Evolutionary conservation across 2,797 vertebrate species (phyloP), one percentile per base, ranked within the genome.

Genomic region (Apodemus agrarius): DNA sequence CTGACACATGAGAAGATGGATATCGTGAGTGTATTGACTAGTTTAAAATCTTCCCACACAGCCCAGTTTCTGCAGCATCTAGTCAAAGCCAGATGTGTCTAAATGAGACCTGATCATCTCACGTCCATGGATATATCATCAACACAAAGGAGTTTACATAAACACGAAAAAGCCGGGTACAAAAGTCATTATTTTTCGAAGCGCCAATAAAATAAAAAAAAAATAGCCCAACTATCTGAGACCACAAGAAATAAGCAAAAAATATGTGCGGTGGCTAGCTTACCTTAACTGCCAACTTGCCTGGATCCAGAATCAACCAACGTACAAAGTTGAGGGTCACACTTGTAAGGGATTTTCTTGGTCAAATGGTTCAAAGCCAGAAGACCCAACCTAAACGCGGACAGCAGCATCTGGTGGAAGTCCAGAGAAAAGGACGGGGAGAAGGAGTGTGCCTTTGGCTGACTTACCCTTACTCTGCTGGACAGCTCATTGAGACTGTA

Each of bases 141-240:
- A 61, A 31, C 3, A 80, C 22, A 92, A 52, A 29, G 26, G 59
- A 87, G 22, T 72, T 81, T 74, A 65, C 4, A n/a, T n/a, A 22
- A n/a, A 43, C 21, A 43, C 10, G 49, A 46, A 72, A 92, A 72
- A 26, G 63, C 10, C 24, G 9, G 17, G 16, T 54, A 63, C 80
- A 72, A 72, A 78, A 75, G 82, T 34, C 85, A 63, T 92, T 72
- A 67, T 16, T 91, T 91, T 85, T 91, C 31, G 57, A 40, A 52
- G 6, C 9, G 61, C 17, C 22, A 52, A 91, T 37, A 63, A 54
- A 72, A 43, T 37, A 63, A 54, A 72, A 82, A 89, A 54, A 37
- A 78, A 72, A 57, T 26, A 54, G 61, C 34, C 40, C 43, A 86
- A 37, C 76, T 13, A 40, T 94, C n/a, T 43, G 6, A 52, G 1